These are phyloP conservation scores for Cephus runcator DNA, from an alignment of 2,888 invertebrate species.

Conservation along the genomic window DNA sequence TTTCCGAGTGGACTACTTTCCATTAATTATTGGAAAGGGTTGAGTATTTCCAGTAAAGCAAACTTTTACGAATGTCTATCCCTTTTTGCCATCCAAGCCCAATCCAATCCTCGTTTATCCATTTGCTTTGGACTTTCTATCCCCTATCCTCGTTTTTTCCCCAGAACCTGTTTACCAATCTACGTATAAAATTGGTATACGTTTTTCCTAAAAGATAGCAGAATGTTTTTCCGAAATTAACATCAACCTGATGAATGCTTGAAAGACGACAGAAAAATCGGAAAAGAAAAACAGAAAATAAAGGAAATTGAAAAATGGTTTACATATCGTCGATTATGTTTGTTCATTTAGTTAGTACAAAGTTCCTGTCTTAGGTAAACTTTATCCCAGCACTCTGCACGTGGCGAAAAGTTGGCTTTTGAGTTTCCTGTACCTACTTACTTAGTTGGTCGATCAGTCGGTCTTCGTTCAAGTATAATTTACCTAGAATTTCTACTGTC, in stretches of 20 bases:
- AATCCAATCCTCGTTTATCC: constrained; percentile 12
- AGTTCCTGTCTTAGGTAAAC: not conserved
- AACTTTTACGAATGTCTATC: not conserved
- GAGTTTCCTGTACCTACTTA: not conserved
- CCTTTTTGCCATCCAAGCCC: not conserved
- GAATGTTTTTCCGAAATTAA: not conserved
- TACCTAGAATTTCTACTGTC: not conserved
- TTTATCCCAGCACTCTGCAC: not conserved
- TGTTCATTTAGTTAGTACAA: not conserved
- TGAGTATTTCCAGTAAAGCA: not conserved
- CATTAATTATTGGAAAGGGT: not conserved
- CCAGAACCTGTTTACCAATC: not conserved
- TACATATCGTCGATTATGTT: not conserved
- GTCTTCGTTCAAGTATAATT: not conserved
- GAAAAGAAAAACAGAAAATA: not conserved
- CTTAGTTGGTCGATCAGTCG: not conserved
- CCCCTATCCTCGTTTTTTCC: constrained; percentile 17
- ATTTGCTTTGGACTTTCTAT: constrained; percentile 23
- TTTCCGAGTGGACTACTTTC: not conserved
- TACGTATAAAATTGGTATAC: not conserved
- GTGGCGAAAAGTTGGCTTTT: not conserved
- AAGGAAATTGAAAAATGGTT: not conserved
- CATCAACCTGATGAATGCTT: not conserved
- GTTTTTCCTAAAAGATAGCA: not conserved
- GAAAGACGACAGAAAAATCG: not conserved